Evolutionary conservation across 2,888 invertebrate species (phyloP).

Genomic region (Cantharis flavilabris): DNA sequence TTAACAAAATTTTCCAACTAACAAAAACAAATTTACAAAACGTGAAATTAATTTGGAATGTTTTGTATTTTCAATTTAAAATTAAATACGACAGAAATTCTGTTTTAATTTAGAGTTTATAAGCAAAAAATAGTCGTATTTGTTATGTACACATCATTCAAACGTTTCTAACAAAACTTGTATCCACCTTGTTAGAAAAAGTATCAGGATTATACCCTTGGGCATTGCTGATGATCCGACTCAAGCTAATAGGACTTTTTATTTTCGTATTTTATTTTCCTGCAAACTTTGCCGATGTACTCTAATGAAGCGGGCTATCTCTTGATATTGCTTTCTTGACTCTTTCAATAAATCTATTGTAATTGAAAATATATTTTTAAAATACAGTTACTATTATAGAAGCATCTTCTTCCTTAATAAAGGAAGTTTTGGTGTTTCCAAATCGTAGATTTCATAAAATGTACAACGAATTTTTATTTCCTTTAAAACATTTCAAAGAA

Average conservation of each 20-base stretch:
- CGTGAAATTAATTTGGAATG: neutral
- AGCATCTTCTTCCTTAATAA: neutral
- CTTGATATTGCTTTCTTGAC: slow-evolving; percentile 11
- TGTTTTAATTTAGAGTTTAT: neutral
- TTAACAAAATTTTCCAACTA: neutral
- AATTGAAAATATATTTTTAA: slow-evolving; percentile 1
- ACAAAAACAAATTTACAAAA: neutral
- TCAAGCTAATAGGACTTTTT: slow-evolving; percentile 36
- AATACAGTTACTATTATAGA: neutral
- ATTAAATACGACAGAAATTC: neutral
- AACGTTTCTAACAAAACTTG: slow-evolving; percentile 13
- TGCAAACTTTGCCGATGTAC: slow-evolving; percentile 22
- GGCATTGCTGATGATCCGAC: slow-evolving; percentile 34
- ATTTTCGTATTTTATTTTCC: slow-evolving; percentile 31
- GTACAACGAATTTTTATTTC: neutral
- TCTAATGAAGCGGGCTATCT: slow-evolving; percentile 20
- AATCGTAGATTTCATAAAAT: neutral
- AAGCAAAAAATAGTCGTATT: slow-evolving; percentile 14
- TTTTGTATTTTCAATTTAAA: neutral
- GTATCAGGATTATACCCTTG: slow-evolving; percentile 32
- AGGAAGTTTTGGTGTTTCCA: neutral
- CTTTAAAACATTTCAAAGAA: neutral
- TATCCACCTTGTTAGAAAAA: slow-evolving; percentile 31
- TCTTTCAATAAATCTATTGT: slow-evolving; percentile 2
- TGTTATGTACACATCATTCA: slow-evolving; percentile 6